A percentile compares a stretch with the other conserved stretches of the same genome.
Evolutionary conservation across 2,113 vertebrate species (phyloP).

Genomic region (Pygathrix nemaeus): DNA sequence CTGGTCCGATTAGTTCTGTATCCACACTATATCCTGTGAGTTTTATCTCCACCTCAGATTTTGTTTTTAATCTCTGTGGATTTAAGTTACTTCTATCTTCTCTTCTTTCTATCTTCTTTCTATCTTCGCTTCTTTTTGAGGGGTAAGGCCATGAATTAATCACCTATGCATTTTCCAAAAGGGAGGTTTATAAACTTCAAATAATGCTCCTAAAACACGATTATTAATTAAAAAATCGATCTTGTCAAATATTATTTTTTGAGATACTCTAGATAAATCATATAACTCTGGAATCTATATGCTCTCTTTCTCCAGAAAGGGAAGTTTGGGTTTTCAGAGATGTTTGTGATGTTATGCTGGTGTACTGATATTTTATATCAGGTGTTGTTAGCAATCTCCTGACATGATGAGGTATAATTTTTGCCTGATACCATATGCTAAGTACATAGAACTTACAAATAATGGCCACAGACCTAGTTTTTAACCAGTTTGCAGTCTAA

Average conservation of each 20-base stretch:
- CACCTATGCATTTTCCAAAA: background rate
- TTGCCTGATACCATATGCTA: background rate
- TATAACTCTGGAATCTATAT: background rate
- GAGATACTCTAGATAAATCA: background rate
- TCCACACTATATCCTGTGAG: background rate
- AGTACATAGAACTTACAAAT: background rate
- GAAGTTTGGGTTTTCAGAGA: background rate
- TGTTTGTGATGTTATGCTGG: background rate
- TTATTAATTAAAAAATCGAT: background rate
- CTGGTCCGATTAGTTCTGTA: background rate
- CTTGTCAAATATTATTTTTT: background rate
- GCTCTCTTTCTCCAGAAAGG: background rate
- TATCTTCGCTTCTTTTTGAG: background rate
- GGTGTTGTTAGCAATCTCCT: background rate
- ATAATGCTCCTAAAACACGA: background rate
- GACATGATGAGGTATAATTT: background rate
- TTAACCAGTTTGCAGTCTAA: background rate
- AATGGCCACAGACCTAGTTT: background rate
- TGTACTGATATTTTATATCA: background rate
- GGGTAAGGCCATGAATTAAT: background rate
- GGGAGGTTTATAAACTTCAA: background rate
- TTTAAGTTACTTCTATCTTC: background rate
- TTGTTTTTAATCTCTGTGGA: background rate
- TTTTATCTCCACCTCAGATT: background rate
- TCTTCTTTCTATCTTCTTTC: background rate